Base-by-base conservation (phyloP, 2,113 vertebrate species). In the Patagioenas fasciata region DNA sequence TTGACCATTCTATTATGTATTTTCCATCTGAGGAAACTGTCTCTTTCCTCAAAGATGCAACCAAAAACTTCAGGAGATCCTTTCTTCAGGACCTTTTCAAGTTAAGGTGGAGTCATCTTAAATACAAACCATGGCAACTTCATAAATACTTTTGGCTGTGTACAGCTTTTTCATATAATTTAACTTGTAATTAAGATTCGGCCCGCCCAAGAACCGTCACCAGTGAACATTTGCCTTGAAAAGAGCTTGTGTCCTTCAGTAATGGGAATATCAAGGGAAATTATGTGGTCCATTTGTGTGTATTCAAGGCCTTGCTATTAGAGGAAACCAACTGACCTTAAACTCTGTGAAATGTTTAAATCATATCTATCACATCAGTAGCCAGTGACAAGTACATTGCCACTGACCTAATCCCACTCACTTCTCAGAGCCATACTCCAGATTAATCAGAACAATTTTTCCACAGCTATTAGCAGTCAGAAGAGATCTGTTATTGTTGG, bases 321-420 rank as follows among this genome's bases (percentile, higher is more conserved):
- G 8, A 65, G 8, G 10, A 84, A 66, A 70, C 1, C 0, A 0
- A n/a, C 9, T 19, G 38, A 1, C 3, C 24, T n/a, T 34, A 34
- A 81, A 51, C 47, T 62, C 20, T 56, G 2, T 31, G n/a, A 91
- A 64, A 38, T 26, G 1, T 44, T 81, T 88, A 10, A 53, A 48
- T 53, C 15, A 2, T 17, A 88, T 1, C 6, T n/a, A 44, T 66
- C 7, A 20, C 16, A 6, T 7, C 1, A 1, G 1, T 36, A 64
- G 11, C 13, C 24, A 28, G 18, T 62, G 17, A 3, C 31, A 62
- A 28, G 16, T 28, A 66, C 23, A 25, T 15, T 92, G 21, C 4
- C 23, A 19, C 6, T 50, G 7, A 61, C 32, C 11, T 24, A 80
- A 58, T 57, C 23, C 40, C 40, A 57, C 1, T 2, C 5, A 5